Evolutionary conservation across 2,113 vertebrate species (phyloP), one percentile per base, ranked within the genome.

Genomic region (Seriola aureovittata): DNA sequence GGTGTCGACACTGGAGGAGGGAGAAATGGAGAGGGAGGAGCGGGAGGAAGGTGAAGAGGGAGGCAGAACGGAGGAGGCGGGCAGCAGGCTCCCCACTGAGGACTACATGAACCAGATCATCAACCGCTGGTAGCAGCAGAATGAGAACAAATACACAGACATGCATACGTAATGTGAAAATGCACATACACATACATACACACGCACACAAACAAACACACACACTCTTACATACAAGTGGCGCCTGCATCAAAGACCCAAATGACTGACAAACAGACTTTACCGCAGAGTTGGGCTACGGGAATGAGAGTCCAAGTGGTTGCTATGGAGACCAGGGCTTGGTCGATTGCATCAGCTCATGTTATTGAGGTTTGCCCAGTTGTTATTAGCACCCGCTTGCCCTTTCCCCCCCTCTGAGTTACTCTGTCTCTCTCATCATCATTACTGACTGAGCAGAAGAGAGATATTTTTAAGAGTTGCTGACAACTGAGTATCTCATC

Each of bases 101-200:
- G 98, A 99, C 96, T 99, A 99, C 95, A 97, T 99, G 97, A 99
- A 97, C 96, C 98, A 99, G 96, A 99, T 99, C 92, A 96, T 99
- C 87, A 98, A 98, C 93, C 98, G 97, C 93, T 99, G 98, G 98
- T 99, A 99, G 97, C 95, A 81, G 88, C 59, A 62, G 85, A 88
- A 78, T 29, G 80, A 71, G 71, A 76, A 58, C 68, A 78, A 70
- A 75, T 71, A 60, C 44, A 71, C 84, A 78, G 71, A 89, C 81
- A 67, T 23, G 85, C 84, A 91, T 83, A 84, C 80, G 71, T 78
- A 87, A 85, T 85, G 83, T 87, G 85, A 90, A 85, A 74, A 46
- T 7, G 62, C 64, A 58, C 42, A 32, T 14, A 44, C 10, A 48
- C 19, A 59, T 50, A 72, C 54, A 60, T 12, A 36, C 40, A 66